Percentiles rank a stretch among this genome's conserved stretches.
Conservation (phyloP, 2,797 vertebrate genomes). For the Pyrocephalus nanus region DNA sequence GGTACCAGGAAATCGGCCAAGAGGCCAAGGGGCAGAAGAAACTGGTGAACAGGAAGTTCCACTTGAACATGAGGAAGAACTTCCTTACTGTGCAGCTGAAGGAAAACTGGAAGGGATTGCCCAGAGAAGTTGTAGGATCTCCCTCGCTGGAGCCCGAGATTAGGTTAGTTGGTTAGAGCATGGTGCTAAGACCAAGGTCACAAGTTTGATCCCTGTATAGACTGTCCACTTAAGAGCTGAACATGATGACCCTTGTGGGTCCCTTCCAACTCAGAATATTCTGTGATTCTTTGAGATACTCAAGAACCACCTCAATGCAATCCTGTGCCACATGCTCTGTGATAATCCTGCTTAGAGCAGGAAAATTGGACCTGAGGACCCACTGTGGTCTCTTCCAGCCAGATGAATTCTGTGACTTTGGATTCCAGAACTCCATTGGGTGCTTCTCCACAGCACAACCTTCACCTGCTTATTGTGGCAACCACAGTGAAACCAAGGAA, state of each 20-base stretch:
- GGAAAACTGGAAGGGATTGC: not conserved
- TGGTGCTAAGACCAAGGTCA: not conserved
- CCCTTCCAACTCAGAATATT: not conserved
- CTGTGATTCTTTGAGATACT: not conserved
- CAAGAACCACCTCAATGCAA: not conserved
- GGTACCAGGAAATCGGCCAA: not conserved
- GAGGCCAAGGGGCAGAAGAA: not conserved
- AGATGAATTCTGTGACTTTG: not conserved
- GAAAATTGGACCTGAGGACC: no score
- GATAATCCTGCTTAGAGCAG: not conserved
- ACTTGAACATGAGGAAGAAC: not conserved
- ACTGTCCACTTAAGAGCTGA: not conserved
- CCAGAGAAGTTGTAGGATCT: not conserved
- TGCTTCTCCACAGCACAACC: not conserved
- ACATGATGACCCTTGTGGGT: not conserved
- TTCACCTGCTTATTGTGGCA: fast-evolving
- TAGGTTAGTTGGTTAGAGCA: not conserved
- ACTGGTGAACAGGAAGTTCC: not conserved
- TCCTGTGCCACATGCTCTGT: not conserved
- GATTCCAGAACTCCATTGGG: not conserved
- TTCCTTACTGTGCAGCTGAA: not conserved
- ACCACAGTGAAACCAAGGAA: not conserved
- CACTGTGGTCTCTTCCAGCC: not conserved
- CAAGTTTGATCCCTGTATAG: not conserved
- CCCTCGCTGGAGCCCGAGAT: not conserved